Base-by-base conservation (phyloP, 92 coral and sea anemone genomes). In the Parazoanthus darwini region DNA sequence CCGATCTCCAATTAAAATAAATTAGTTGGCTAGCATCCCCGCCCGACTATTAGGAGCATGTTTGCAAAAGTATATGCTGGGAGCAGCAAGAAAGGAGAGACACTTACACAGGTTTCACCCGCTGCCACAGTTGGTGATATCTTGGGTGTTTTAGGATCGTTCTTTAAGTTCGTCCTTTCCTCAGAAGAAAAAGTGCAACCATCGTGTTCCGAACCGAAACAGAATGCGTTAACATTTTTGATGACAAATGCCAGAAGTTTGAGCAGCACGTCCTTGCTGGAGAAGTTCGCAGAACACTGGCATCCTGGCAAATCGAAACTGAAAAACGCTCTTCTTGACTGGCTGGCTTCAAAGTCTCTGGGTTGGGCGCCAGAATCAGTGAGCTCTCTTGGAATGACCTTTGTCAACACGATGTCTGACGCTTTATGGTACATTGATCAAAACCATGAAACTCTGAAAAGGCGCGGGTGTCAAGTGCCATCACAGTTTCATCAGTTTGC, bases 351-450 rank as follows among this genome's bases (percentile, higher is more conserved):
- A 81, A 81, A 81, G 65, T 78, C 63, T 78, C 82, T 78, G 65
- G 82, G 82, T 78, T 78, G 82, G 82, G 18, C 37, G 38, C 65
- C 37, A 8, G 82, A 78, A 23, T 8, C 65, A 48, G 82, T 88
- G 82, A 48, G 76, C 29, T 48, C 81, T 48, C 79, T 18, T 67
- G 86, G 87, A 72, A 89, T 79, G 6, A 79, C 83, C 2, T 80
- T 80, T 29, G 43, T 54, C 43, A 80, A 80, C 72, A 80, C 72
- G 0, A 26, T 80, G 43, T 36, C 85, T 2, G 43, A 80, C 73
- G 85, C 84, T 25, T 54, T 80, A 37, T 56, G 84, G 84, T 80
- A 80, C 72, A 80, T 80, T 80, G 84, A 80, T 37, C 84, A 80
- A 80, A 80, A 80, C 84, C 84, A 80, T 66, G 44, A 80, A 36